These are phyloP conservation scores for Cheilosia impressa DNA, from an alignment of 2,888 invertebrate species.

Conservation along the genomic window DNA sequence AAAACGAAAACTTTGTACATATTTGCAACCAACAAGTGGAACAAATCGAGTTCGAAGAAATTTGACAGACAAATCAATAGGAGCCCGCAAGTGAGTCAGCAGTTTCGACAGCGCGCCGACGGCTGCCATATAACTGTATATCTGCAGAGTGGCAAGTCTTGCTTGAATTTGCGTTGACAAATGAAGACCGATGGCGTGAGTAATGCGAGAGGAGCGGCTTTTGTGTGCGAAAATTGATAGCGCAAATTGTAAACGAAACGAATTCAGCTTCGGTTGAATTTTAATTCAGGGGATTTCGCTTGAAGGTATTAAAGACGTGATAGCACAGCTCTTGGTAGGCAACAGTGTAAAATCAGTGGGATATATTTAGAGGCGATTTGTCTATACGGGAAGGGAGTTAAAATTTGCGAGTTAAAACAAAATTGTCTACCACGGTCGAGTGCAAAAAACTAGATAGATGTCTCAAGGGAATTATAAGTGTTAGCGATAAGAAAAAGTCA, in stretches of 20 bases:
- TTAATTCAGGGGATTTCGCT: not conserved
- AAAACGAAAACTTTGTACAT: not conserved
- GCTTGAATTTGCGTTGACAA: not conserved
- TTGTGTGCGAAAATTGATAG: slow-evolving; percentile 14
- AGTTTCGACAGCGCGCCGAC: not conserved
- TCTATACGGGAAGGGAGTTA: too few species aligned
- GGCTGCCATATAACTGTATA: not conserved
- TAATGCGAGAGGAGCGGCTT: slow-evolving; percentile 5
- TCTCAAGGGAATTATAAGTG: too few species aligned
- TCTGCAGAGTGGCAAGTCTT: not conserved
- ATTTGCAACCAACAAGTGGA: slow-evolving; percentile 2
- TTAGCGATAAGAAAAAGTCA: too few species aligned
- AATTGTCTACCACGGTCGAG: too few species aligned
- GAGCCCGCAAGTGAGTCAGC: slow-evolving; percentile 12
- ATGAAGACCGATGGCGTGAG: slow-evolving; percentile 48
- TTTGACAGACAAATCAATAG: slow-evolving; percentile 1
- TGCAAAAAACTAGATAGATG: too few species aligned
- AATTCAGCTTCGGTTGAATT: not conserved
- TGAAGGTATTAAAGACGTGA: not conserved
- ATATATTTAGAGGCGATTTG: too few species aligned
- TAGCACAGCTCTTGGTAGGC: too few species aligned
- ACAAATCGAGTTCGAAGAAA: slow-evolving; percentile 17
- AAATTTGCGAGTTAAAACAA: too few species aligned
- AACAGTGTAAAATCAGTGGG: too few species aligned
- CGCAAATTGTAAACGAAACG: not conserved